Evolutionary conservation across 2,888 invertebrate species (phyloP), one percentile per base, ranked within the genome.

Genomic region (Cephus nigrinus): DNA sequence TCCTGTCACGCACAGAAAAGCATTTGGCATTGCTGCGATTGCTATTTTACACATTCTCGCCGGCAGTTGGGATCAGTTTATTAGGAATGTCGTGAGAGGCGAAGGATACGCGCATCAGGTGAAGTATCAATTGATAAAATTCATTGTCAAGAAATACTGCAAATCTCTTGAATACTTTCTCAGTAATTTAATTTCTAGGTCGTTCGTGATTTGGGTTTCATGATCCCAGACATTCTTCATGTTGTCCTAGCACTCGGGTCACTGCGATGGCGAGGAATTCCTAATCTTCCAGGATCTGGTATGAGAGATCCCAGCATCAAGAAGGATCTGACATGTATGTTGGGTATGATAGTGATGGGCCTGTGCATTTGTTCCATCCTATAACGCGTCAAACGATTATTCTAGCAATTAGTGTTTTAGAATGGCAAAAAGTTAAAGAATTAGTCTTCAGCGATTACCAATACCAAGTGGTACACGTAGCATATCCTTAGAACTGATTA

Each of bases 71-170:
- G 95, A 95, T 92, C 95, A 95, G 87, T 95, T 95, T 89, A 89
- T 94, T 36, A 91, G 92, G 78, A 95, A 95, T 90, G 95, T 95
- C 76, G 89, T 95, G 32, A 92, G 93, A 76, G 94, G 94, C 75
- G 93, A 94, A 88, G 95, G 95, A 11, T 93, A 93, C 81, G 92
- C 94, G 32, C 95, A 95, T 92, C 95, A 95, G 92, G 94, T 95
- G 86, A 81, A 11, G 15, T 4, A 71, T 71, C 30, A 30, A 72
- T 34, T 12, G n/a, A 12, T 68, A 69, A 55, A 76, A 76, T 78
- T 55, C 73, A 33, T 79, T 5, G 23, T 77, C 11, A 30, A 55
- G 55, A 74, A 12, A 40, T 32, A 23, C 74, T 74, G 68, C 35
- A 75, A 55, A 76, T 76, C 73, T 76, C 69, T 74, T 80, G 31